A percentile compares a stretch with the other conserved stretches of the same genome.
Conservation (phyloP, 2,888 invertebrate species). For the Cerastis leucographa region DNA sequence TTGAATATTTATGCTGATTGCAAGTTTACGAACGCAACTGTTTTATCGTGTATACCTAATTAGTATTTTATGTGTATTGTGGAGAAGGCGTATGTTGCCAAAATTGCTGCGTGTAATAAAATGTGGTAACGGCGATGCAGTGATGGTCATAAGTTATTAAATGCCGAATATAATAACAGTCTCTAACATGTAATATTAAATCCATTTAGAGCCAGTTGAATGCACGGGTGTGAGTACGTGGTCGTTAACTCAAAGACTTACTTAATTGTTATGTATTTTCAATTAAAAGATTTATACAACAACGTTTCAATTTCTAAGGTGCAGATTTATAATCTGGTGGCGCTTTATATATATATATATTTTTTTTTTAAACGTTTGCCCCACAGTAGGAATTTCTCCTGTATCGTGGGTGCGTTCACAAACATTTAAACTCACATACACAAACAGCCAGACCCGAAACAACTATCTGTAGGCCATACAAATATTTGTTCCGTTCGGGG, state of each 20-base stretch:
- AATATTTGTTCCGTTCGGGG: too few species aligned
- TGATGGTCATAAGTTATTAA: constrained; percentile 8
- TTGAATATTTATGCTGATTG: constrained; percentile 73
- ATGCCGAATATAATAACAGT: constrained; percentile 30
- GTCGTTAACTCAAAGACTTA: constrained; percentile 1
- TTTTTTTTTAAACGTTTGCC: too few species aligned
- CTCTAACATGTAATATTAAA: constrained; percentile 44
- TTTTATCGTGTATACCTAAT: constrained; percentile 73
- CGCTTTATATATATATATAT: too few species aligned
- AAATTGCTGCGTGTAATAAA: constrained; percentile 35
- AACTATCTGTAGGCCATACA: too few species aligned
- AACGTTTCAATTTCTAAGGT: not conserved
- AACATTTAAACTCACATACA: too few species aligned
- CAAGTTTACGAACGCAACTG: constrained; percentile 71
- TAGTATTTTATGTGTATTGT: constrained; percentile 74
- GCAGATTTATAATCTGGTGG: not conserved
- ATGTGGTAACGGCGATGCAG: constrained; percentile 4
- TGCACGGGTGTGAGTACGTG: not conserved
- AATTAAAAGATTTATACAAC: constrained; percentile 1
- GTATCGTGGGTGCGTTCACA: too few species aligned
- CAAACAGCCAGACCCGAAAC: too few species aligned
- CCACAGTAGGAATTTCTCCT: too few species aligned
- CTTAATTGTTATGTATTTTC: not conserved
- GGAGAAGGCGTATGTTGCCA: constrained; percentile 56
- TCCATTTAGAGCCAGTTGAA: constrained; percentile 16